Base-by-base conservation (phyloP, 1,140 invertebrate species). In the Temnothorax nylanderi region DNA sequence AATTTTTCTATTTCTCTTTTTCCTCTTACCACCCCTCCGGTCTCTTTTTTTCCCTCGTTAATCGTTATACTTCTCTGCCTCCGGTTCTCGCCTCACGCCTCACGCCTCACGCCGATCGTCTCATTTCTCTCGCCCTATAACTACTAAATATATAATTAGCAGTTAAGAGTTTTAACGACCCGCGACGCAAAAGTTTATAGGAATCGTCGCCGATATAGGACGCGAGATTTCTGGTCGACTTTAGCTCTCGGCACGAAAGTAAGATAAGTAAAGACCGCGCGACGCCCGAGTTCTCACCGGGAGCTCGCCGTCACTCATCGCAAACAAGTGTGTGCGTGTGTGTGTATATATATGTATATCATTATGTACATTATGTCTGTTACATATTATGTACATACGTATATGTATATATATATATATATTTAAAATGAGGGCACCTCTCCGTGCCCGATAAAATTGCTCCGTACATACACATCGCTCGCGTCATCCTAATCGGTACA, bases 281-380 rank as follows among this genome's bases (percentile, higher is more conserved):
- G 69, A 77, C 72, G 82, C 37, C 1, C 26, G 69, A 65, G 44
- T 67, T 80, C 7, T 47, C 41, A 18, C 11, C 56, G 75, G 37
- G 26, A 58, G 44, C 21, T 26, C 16, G 49, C 44, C 18, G 51
- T 21, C 62, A 26, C 18, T 56, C 13, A 47, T 44, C 54, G 47
- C 44, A 72, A 54, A 51, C 44, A 69, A 78, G 16, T 26, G 18
- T 72, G 58, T 47, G 16, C 44, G 21, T 64, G 16, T 49, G 49
- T 37, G 18, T 62, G 44, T 84, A 75, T 84, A 60, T 84, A 84
- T 84, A 74, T 82, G 37, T 84, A 60, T 74, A 84, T 84, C 78
- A 82, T 82, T 74, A 82, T 82, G 80, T 82, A 82, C 80, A 82
- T 82, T 82, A 72, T 72, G 72, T 60, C 51, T 69, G 77, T 69